Base-by-base conservation (phyloP, 2,888 invertebrate species). In the Drosophila phalerata region DNA sequence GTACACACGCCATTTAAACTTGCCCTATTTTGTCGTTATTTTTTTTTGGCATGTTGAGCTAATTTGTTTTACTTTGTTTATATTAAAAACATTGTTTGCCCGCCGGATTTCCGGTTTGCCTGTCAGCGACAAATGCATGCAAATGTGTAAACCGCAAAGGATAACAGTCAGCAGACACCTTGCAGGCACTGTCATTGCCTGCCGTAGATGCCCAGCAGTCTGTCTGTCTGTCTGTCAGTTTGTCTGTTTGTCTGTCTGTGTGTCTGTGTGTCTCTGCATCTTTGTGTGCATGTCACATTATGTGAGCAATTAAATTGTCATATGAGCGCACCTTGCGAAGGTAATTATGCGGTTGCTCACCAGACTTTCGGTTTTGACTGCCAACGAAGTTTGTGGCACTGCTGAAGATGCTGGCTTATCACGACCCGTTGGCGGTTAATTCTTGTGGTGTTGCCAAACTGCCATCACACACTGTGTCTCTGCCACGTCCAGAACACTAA, bases 11-110 rank as follows among this genome's bases (percentile, higher is more conserved):
- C 5, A 11, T 11, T 25, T 47, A 9, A n/a, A 25, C 2, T 55
- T 19, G 32, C 32, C 19, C 57, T 47, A 22, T 47, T 55, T 52
- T 30, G 25, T 25, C 25, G 5, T 30, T 66, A n/a, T 49, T 43
- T n/a, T 17, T 17, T 47, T 64, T 55, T 72, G 64, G 65, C 73
- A 69, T 72, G 69, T 72, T 76, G 70, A 55, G 81, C 84, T 88
- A 85, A 88, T 89, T 88, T 85, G 83, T 86, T 86, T 81, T 77
- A 86, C 83, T 88, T 88, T 88, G 89, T 85, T 88, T 89, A 85
- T 89, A 85, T 85, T 86, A 85, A 78, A 89, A 88, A 82, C 78
- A 89, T 71, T 82, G 86, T 79, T 79, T 64, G 85, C 69, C 67
- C 63, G 62, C 49, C 69, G 62, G 53, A 73, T 77, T 58, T 77